Conservation (phyloP, 2,797 vertebrate genomes). For the Scleropages formosus region DNA sequence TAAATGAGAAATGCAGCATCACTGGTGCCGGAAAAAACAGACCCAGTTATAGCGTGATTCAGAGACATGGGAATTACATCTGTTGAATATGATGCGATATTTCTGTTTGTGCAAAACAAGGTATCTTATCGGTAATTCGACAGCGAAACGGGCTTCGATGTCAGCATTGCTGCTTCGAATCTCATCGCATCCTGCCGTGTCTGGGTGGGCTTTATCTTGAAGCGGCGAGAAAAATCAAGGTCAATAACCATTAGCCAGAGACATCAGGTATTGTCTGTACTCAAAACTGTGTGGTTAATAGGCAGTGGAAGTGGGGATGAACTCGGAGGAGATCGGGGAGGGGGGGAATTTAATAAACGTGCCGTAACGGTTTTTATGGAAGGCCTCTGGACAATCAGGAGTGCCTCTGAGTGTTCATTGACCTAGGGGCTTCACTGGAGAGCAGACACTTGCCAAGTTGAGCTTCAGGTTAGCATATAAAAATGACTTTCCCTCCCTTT, state of each 20-base stretch:
- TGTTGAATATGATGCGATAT: constrained; percentile 23
- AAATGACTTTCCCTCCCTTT: background rate
- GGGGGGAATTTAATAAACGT: background rate
- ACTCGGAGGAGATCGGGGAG: background rate
- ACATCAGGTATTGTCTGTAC: constrained; percentile 9
- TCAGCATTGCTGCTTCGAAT: background rate
- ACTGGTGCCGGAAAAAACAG: background rate
- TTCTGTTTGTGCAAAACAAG: constrained; percentile 10
- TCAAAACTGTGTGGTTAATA: background rate
- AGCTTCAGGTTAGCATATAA: background rate
- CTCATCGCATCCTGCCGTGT: background rate
- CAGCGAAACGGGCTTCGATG: background rate
- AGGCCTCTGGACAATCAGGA: background rate
- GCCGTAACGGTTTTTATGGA: background rate
- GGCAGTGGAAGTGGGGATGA: background rate
- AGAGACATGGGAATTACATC: constrained; percentile 2
- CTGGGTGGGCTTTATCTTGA: constrained; percentile 13
- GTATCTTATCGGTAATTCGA: constrained; percentile 1
- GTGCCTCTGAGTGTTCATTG: background rate
- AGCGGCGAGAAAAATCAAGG: background rate
- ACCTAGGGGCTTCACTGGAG: background rate
- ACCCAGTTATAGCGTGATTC: constrained; percentile 4
- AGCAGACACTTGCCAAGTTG: background rate
- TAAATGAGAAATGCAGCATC: constrained; percentile 3
- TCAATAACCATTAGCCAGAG: background rate